Base-by-base conservation (phyloP, 1,140 invertebrate genomes). In the Cotesia glomerata region DNA sequence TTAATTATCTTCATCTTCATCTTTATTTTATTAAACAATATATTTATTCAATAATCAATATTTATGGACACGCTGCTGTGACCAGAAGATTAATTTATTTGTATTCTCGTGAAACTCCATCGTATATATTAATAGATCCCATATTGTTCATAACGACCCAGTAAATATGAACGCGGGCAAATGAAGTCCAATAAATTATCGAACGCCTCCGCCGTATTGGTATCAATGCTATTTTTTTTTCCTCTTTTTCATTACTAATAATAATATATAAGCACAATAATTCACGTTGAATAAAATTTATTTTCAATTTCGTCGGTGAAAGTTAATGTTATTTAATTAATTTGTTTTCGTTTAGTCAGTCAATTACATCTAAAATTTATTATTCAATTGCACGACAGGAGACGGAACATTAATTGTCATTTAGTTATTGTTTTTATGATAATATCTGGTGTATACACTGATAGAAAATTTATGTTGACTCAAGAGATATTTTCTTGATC, bases 21-120 rank as follows among this genome's bases (percentile, higher is more conserved):
- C 1, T 26, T 26, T 26, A 26, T 26, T 26, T 26, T 26, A 26
- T 26, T 26, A 26, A 75, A 80, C 83, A 80, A 80, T 78, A 84
- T 79, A 82, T 85, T 85, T 85, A 86, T 85, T 84, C 84, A 84
- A 86, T 80, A 82, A 86, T 86, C 83, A 84, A 86, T 86, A 86
- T 86, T 84, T 86, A 85, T 85, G 80, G 80, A 77, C 75, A 73
- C 79, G 76, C 35, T 36, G 35, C n/a, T 35, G 34, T 39, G 14
- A 63, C 54, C 74, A 70, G 70, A 71, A 68, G 72, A 84, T 83
- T 83, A 82, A 82, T 84, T 84, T 79, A 80, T 84, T 85, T 81
- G 77, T 76, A 74, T 69, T 73, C 68, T 72, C 32, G 18, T 14
- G 52, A 54, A 54, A 4, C 16, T 5, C 16, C 1, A 52, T 51